Conservation (phyloP, 2,797 vertebrate species). For the Alauda arvensis region DNA sequence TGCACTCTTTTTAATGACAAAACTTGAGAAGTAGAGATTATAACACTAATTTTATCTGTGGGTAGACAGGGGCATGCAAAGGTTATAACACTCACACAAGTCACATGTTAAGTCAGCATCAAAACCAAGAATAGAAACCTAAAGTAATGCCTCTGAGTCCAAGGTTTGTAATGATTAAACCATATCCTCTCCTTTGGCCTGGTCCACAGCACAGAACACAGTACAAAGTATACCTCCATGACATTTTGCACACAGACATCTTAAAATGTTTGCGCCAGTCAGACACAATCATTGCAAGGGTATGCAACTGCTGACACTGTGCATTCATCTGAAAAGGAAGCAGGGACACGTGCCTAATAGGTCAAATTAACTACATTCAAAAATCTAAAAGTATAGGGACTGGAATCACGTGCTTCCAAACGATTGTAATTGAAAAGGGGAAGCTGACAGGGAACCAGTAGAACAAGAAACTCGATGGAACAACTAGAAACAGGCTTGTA, state of each 20-base stretch:
- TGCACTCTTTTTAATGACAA: background rate
- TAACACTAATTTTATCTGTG: constrained; percentile 5
- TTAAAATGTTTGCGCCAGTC: background rate
- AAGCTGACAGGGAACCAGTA: constrained; percentile 43
- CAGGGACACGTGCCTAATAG: background rate
- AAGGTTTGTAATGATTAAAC: constrained; percentile 57
- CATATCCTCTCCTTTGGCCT: constrained; percentile 27
- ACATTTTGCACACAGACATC: background rate
- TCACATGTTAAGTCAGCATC: constrained; percentile 47
- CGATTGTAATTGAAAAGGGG: constrained; percentile 26
- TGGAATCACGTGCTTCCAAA: background rate
- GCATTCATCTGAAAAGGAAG: background rate
- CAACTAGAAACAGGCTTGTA: constrained; percentile 17
- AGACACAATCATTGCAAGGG: background rate
- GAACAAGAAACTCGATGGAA: constrained; percentile 40
- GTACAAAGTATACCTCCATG: constrained; percentile 23
- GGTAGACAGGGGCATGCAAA: background rate
- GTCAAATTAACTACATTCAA: constrained; percentile 31
- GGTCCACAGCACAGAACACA: background rate
- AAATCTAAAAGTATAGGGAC: constrained; percentile 31
- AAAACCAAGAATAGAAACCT: constrained; percentile 52
- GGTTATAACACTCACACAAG: constrained; percentile 28
- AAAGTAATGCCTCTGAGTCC: constrained; percentile 30
- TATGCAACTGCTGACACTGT: background rate
- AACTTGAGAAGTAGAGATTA: background rate